phyloP scores from a whole-genome alignment of 2,113 vertebrate genomes.

The Peucedramus taeniatus region DNA sequence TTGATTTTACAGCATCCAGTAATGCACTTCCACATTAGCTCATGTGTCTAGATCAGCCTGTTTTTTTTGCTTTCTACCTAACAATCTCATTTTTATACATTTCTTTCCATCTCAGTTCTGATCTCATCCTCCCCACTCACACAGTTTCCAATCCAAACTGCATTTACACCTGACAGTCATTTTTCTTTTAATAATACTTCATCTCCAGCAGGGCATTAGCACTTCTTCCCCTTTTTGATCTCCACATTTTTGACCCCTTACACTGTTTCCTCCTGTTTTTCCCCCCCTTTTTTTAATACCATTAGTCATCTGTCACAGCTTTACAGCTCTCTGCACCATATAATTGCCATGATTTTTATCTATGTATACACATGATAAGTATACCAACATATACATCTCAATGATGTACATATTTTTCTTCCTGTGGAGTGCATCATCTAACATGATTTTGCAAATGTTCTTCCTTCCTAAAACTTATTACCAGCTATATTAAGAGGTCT shows the following conservation, averaged over 20 bases:
- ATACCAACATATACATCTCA: background rate
- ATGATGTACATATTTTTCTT: background rate
- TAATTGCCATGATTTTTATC: background rate
- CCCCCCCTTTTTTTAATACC: background rate
- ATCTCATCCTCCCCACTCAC: background rate
- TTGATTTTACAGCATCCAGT: background rate
- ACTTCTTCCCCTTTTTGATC: background rate
- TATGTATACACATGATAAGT: background rate
- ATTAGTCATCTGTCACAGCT: background rate
- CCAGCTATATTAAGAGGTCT: background rate
- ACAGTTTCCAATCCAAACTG: background rate
- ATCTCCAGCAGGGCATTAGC: background rate
- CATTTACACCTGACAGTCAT: conserved; percentile 5
- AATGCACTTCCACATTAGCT: background rate
- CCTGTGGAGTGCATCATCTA: background rate
- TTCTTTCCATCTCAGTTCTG: background rate
- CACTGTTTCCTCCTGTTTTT: background rate
- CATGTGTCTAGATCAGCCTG: background rate
- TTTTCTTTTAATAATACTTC: background rate
- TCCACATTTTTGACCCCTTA: background rate
- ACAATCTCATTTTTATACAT: background rate
- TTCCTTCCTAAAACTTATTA: background rate
- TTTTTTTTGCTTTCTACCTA: background rate
- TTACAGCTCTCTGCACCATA: background rate
- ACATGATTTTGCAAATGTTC: background rate